These are phyloP conservation scores for Sturmia bella DNA, from an alignment of 2,888 invertebrate species.

Conservation along the genomic window DNA sequence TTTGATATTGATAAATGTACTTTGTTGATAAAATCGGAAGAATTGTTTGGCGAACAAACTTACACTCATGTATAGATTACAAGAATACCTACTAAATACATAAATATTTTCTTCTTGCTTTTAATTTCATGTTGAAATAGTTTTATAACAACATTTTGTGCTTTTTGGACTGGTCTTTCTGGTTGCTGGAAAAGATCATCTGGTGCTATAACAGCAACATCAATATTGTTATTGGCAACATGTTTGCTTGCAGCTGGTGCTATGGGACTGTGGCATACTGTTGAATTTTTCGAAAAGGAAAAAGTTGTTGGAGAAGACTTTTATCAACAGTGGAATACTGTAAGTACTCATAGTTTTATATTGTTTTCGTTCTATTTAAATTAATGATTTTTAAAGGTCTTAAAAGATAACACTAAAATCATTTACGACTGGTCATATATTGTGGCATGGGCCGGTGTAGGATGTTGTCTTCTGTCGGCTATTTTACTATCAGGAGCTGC, in stretches of 20 bases:
- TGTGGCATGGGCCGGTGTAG: conserved; percentile 98
- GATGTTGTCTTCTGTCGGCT: conserved; percentile 93
- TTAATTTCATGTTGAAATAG: conserved; percentile 81
- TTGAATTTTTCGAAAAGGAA: conserved; percentile 97
- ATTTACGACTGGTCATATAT: conserved; percentile 98
- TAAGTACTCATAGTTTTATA: conserved; percentile 80
- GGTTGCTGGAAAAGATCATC: conserved; percentile 98
- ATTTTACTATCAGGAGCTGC: conserved; percentile 96
- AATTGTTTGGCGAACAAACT: too few species aligned
- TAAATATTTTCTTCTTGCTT: background rate
- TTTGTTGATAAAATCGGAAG: too few species aligned
- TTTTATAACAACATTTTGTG: conserved; percentile 94
- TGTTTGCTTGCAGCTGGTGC: conserved; percentile 95
- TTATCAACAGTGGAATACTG: conserved; percentile 95
- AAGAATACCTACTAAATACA: too few species aligned
- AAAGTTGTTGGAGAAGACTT: conserved; percentile 95
- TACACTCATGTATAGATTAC: too few species aligned
- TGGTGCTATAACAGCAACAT: conserved; percentile 95
- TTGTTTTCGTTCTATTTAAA: background rate
- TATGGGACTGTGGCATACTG: conserved; percentile 98
- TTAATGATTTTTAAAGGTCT: conserved; percentile 84
- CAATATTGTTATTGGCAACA: conserved; percentile 85
- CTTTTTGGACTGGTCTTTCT: conserved; percentile 97
- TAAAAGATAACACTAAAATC: conserved; percentile 91
- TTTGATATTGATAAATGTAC: too few species aligned